These are phyloP conservation scores for Anthophora plumipes DNA, from an alignment of 2,888 invertebrate genomes.

Conservation along the genomic window DNA sequence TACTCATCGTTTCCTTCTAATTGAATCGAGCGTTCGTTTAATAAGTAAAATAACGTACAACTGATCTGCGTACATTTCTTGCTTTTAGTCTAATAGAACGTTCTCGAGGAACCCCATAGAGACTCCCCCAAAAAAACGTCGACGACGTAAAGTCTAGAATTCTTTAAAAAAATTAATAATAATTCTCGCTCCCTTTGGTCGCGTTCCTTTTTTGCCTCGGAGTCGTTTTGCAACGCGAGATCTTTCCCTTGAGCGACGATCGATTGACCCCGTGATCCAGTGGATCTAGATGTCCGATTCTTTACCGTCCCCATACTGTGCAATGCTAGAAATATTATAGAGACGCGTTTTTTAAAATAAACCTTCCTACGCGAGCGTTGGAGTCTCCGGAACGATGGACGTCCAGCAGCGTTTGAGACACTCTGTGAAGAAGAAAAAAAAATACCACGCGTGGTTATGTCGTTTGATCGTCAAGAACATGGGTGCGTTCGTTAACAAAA, in stretches of 20 bases:
- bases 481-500: conserved; percentile 54
- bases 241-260: not conserved
- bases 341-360: conserved; percentile 43
- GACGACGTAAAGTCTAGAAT: not conserved
- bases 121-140: not conserved
- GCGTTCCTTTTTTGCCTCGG: not conserved
- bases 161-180: not conserved
- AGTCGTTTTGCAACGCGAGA: not conserved
- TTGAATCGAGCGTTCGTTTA: not conserved
- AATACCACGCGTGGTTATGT: not conserved
- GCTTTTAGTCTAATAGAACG: conserved; percentile 21
- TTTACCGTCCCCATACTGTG: conserved; percentile 66
- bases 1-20: not conserved
- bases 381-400: not conserved
- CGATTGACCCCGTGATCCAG: conserved; percentile 10
- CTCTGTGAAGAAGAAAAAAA: not conserved
- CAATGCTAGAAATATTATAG: conserved; percentile 71
- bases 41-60: too few relatives aligned
- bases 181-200: not conserved
- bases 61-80: conserved; percentile 28
- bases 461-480: not conserved
- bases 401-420: not conserved
- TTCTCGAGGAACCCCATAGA: conserved; percentile 13
- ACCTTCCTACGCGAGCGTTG: not conserved
- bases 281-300: conserved; percentile 49